A percentile compares a stretch with the other conserved stretches of the same genome.
Evolutionary conservation across 2,113 vertebrate species (phyloP).

Genomic region (Sturnus vulgaris): DNA sequence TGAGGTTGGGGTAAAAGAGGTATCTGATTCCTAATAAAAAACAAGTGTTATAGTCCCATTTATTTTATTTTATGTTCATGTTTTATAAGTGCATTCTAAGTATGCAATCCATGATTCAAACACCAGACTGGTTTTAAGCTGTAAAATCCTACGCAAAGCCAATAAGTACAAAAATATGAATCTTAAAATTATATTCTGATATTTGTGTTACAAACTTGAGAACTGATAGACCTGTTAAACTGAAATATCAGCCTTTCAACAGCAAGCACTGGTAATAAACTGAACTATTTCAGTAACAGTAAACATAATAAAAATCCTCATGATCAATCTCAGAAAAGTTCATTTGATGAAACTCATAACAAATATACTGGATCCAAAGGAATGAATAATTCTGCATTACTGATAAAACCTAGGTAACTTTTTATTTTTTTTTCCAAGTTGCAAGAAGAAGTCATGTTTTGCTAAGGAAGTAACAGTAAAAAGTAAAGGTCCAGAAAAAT

Average conservation of each 20-base stretch:
- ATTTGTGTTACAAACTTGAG: neutral
- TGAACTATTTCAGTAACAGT: neutral
- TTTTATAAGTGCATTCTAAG: neutral
- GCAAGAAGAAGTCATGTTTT: neutral
- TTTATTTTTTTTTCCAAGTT: neutral
- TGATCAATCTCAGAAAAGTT: conserved; percentile 5
- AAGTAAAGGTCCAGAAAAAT: neutral
- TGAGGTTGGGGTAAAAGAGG: neutral
- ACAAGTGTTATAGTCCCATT: neutral
- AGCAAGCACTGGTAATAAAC: neutral
- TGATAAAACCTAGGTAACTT: neutral
- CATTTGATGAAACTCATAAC: conserved; percentile 21
- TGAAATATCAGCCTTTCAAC: conserved; percentile 33
- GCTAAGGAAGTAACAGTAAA: neutral
- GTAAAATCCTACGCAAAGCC: neutral
- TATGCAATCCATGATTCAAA: neutral
- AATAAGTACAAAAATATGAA: neutral
- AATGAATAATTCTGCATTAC: neutral
- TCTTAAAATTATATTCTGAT: neutral
- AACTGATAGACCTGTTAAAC: conserved; percentile 30
- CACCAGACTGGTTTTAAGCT: neutral
- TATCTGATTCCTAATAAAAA: neutral
- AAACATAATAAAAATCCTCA: conserved; percentile 21
- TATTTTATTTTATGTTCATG: neutral
- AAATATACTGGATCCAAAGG: neutral